These are phyloP conservation scores for Calephelis nemesis DNA, from an alignment of 1,140 invertebrate species.

Conservation along the genomic window DNA sequence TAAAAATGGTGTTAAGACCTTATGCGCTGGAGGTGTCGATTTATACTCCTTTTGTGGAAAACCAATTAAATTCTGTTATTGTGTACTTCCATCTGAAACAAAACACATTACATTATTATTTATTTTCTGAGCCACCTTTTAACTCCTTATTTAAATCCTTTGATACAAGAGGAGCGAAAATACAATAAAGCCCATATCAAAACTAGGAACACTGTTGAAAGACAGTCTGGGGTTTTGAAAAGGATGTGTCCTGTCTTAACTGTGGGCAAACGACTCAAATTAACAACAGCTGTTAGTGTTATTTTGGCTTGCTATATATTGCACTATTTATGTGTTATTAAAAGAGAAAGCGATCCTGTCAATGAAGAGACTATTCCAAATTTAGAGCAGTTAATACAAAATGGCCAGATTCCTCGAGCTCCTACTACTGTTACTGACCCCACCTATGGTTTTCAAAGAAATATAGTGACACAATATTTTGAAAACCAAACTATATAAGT, in stretches of 20 bases:
- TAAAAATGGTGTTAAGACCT: too few relatives aligned
- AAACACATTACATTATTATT: background rate
- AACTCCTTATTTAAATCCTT: background rate
- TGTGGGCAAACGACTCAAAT: slow-evolving; percentile 1
- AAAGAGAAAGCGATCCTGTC: background rate
- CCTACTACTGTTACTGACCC: background rate
- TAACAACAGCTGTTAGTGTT: background rate
- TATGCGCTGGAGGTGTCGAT: too few relatives aligned
- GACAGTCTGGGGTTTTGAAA: background rate
- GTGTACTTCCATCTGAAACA: background rate
- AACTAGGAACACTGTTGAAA: slow-evolving; percentile 2
- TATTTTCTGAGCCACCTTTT: background rate
- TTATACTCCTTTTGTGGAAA: background rate
- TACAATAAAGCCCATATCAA: background rate
- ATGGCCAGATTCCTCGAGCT: background rate
- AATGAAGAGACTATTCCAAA: background rate
- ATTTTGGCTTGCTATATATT: slow-evolving; percentile 1
- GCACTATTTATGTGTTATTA: background rate
- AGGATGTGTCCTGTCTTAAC: background rate
- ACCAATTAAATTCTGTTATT: background rate
- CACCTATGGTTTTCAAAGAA: background rate
- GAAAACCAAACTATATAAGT: background rate
- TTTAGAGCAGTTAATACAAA: slow-evolving; percentile 1
- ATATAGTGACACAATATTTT: slow-evolving; percentile 1
- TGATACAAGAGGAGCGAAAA: background rate